A percentile compares a stretch with the other conserved stretches of the same genome.
Conservation (phyloP, 2,797 vertebrate species). For the Enteromius radiatus region DNA sequence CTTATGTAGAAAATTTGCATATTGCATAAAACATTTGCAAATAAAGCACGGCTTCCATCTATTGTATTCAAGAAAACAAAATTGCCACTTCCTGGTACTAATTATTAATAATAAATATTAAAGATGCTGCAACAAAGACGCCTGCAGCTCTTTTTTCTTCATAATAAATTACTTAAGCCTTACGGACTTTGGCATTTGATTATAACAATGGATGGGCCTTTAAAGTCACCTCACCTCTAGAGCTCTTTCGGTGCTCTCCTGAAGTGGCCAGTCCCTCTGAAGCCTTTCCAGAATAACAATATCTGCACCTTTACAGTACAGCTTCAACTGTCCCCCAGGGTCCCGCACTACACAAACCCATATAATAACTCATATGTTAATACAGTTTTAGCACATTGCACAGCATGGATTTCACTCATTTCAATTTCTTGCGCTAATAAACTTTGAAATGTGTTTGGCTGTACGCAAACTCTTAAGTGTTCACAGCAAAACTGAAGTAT, state of each 20-base stretch:
- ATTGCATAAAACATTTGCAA: no score
- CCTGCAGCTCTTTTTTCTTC: not conserved
- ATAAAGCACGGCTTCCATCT: no score
- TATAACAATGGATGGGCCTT: not conserved
- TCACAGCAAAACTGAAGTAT: not conserved
- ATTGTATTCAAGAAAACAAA: no score
- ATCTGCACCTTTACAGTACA: constrained; percentile 95
- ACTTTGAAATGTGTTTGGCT: not conserved
- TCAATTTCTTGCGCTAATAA: not conserved
- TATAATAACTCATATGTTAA: constrained; percentile 2
- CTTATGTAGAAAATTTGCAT: no score
- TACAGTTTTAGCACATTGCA: not conserved
- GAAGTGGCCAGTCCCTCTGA: constrained; percentile 62
- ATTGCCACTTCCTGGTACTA: no score
- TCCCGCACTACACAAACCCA: constrained; percentile 80
- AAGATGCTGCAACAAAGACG: not conserved
- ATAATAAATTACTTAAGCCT: not conserved
- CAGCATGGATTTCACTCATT: not conserved
- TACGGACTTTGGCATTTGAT: not conserved
- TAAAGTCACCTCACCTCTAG: constrained; percentile 81
- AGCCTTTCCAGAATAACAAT: constrained; percentile 86
- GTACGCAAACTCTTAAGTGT: not conserved
- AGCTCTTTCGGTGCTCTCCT: constrained; percentile 75
- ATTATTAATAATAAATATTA: not conserved
- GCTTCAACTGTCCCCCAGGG: constrained; percentile 85